Evolutionary conservation across 2,797 vertebrate genomes (phyloP), one percentile per base, ranked within the genome.

Genomic region (Monodelphis domestica): DNA sequence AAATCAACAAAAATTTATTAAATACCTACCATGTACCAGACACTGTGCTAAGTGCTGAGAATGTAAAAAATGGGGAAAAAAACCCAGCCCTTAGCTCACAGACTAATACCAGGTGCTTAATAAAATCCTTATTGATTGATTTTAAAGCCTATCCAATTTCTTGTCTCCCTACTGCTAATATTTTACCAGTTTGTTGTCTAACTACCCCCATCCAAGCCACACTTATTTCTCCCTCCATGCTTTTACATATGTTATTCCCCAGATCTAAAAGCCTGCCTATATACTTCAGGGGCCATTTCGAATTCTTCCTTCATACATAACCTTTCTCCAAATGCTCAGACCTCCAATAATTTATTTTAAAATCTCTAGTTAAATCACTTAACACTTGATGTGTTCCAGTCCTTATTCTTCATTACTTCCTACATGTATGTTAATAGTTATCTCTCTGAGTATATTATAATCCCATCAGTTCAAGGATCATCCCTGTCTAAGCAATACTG

Each of bases 391-490:
- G 38, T 5, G 26, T 91, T 92, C 93, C 53, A 51, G 94, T 53
- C 88, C 78, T 51, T 89, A 50, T 3, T 51, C n/a, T 30, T 88
- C 59, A 63, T 89, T 94, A 63, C 90, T 33, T 93, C 87, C 30
- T 2, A 17, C 93, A 59, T 89, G 90, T 24, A 30, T 90, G 90
- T 94, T n/a, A 12, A 45, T 51, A 12, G 0, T 0, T 12, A 87
- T 70, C n/a, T 70, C 38, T 11, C 70, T 45, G 24, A 10, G n/a
- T 45, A n/a, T 63, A 78, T 78, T 45, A 52, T 30, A 92, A 90
- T 54, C 59, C 53, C 95, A 89, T 90, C 94, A 94, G 87, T 55
- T 38, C 59, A 93, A 84, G 63, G 53, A 50, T 54, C 9, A n/a
- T 78, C 70, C 9, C 21, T 56, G 26, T 54, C 92, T 29, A 30